Base-by-base conservation (phyloP, 1,140 invertebrate species). In the Triops cancriformis region DNA sequence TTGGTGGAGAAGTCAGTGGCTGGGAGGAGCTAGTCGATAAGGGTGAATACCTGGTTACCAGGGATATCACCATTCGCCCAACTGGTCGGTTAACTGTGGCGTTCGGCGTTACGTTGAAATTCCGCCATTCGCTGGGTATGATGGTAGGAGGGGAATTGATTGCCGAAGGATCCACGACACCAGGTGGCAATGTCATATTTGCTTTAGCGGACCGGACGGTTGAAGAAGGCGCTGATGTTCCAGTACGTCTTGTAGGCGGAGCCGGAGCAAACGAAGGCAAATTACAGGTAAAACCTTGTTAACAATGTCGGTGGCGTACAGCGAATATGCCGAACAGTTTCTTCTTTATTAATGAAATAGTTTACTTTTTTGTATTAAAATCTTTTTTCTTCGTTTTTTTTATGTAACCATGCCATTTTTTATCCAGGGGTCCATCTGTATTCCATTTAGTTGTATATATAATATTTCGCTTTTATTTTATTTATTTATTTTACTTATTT, bases 111-210 rank as follows among this genome's bases (percentile, higher is more conserved):
- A 93, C 90, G 0, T 85, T 99, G 2, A 85, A 88, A 81, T 91
- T 85, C 91, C 93, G 73, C 92, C 96, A 73, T 92, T 94, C 42
- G 91, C 27, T 98, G 72, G 98, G 98, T 18, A 96, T 99, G 88
- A 96, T 99, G 91, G 91, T 98, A 3, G 94, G 95, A 45, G 96
- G 96, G 6, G 91, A 92, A 82, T 83, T 98, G 42, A 93, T 79
- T 81, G 93, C 94, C 1, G 87, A 90, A 80, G 94, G 94, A 0
- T 82, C 45, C n/a, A 80, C 81, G 27, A 26, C 76, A 1, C 79
- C 81, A 76, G 86, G 89, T 28, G 91, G 91, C 0, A 91, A 41
- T 41, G 80, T 83, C 10, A 80, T 79, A 51, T 83, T 83, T 45
- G 80, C 82, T 93, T 77, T 86, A 89, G 73, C 90, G 94, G 80